Base-by-base conservation (phyloP, 2,797 vertebrate genomes). In the Anas capensis region DNA sequence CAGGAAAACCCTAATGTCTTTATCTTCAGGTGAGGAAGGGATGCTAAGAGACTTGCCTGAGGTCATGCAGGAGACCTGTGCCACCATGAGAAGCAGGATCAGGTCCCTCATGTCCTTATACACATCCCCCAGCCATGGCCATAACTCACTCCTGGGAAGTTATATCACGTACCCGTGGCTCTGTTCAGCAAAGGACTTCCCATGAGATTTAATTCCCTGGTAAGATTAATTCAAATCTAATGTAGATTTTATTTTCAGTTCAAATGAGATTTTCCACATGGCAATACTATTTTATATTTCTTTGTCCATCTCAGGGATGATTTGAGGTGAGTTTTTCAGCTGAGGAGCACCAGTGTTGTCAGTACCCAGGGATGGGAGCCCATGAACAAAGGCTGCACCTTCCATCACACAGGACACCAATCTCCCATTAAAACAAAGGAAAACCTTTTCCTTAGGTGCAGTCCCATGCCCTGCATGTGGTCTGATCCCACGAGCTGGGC, bases 281-380 rank as follows among this genome's bases (percentile, higher is more conserved):
- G 15, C 56, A 40, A 6, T 51, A 15, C 23, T 16, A 19, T 31
- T 54, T 11, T 61, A 4, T 23, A 2, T 53, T 54, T 53, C n/a
- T 54, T 84, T 79, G 46, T 75, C 27, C 20, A 27, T 23, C 49
- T 92, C 31, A 17, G 64, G 11, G 48, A 53, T 33, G 26, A 33
- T 56, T 26, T 56, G 9, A 8, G 15, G 3, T 20, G 49, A 65
- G 11, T 23, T 6, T 84, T 65, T 60, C 4, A 73, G 18, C 17
- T 14, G n/a, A 60, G 57, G 48, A 70, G 8, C 4, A 18, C 18
- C 0, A 0, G 7, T n/a, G 12, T 1, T 68, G 5, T n/a, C 49
- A 42, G 34, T 19, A 26, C 1, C 10, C 24, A n/a, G 40, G 19
- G 29, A 3, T 44, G 58, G 49, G 58, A 73, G 27, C 2, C 8